A percentile compares a stretch with the other conserved stretches of the same genome.
These are phyloP conservation scores for Callinectes sapidus DNA, from an alignment of 2,888 invertebrate genomes.

Conservation along the genomic window DNA sequence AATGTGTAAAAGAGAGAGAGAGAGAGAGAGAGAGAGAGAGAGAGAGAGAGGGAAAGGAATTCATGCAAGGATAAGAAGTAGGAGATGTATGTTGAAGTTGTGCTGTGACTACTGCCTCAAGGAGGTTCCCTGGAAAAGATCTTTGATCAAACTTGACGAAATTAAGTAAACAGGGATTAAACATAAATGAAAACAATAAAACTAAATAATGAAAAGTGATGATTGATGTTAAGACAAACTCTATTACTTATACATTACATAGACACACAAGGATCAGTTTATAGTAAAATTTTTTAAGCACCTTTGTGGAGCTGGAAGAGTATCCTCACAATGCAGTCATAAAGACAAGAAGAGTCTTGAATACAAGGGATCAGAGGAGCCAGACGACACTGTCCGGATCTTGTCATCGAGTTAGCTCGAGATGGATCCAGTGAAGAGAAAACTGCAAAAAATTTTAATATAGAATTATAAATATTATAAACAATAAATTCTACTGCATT, in stretches of 20 bases:
- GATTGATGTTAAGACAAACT: neutral
- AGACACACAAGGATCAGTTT: neutral
- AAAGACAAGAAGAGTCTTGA: slow-evolving; percentile 96
- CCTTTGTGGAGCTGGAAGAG: slow-evolving; percentile 90
- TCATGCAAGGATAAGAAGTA: neutral
- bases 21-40: slow-evolving; percentile 42
- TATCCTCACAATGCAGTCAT: slow-evolving; percentile 96
- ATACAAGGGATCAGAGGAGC: slow-evolving; percentile 96
- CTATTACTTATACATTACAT: neutral
- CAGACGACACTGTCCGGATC: slow-evolving; percentile 95
- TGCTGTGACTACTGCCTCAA: neutral
- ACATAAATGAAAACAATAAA: neutral
- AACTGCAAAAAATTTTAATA: slow-evolving; percentile 82
- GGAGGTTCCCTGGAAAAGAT: neutral
- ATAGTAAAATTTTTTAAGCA: slow-evolving; percentile 21
- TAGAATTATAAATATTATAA: no score
- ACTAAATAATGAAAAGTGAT: neutral
- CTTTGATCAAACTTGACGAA: neutral
- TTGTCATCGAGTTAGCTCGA: slow-evolving; percentile 97
- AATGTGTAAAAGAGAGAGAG: slow-evolving; percentile 4
- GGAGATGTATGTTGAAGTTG: neutral
- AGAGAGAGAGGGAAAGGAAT: slow-evolving; percentile 15
- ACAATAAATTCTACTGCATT: no score
- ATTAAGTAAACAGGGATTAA: neutral
- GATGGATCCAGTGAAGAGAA: slow-evolving; percentile 95